Percentiles rank a stretch among this genome's conserved stretches.
These are phyloP conservation scores for Heterodera schachtii DNA, from an alignment of 1,140 invertebrate species.

Conservation along the genomic window DNA sequence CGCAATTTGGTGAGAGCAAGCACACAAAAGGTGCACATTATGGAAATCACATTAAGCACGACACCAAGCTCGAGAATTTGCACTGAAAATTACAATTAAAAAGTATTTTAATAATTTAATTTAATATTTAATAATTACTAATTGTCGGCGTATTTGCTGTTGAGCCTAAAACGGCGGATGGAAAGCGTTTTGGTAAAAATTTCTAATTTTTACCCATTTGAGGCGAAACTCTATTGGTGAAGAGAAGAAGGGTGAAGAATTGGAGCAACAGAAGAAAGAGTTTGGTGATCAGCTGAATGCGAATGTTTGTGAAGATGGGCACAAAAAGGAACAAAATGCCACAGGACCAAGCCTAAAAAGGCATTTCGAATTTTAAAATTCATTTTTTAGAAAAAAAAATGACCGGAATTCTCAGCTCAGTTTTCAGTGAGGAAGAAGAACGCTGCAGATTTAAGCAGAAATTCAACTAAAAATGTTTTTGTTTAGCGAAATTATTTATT, in stretches of 20 bases:
- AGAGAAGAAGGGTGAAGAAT: slow-evolving; percentile 58
- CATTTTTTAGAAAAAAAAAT: not conserved
- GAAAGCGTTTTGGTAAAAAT: not conserved
- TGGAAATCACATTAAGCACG: slow-evolving; percentile 57
- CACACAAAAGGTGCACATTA: slow-evolving; percentile 47
- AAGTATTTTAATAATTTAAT: slow-evolving; percentile 13
- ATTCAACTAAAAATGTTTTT: slow-evolving; percentile 46
- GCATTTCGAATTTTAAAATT: slow-evolving; percentile 24
- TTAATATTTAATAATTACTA: slow-evolving; percentile 29
- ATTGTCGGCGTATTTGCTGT: slow-evolving; percentile 57
- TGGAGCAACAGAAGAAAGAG: slow-evolving; percentile 59
- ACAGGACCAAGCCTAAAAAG: slow-evolving; percentile 52
- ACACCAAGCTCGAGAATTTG: slow-evolving; percentile 59
- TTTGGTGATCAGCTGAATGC: slow-evolving; percentile 56
- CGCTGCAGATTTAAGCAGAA: slow-evolving; percentile 64
- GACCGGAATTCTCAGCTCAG: slow-evolving; percentile 46
- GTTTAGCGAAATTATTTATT: slow-evolving; percentile 22
- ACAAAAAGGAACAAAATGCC: slow-evolving; percentile 60
- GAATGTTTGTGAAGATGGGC: slow-evolving; percentile 55
- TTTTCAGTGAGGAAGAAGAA: slow-evolving; percentile 54
- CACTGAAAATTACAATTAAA: slow-evolving; percentile 45
- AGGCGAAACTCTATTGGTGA: slow-evolving; percentile 61
- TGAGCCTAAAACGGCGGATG: slow-evolving; percentile 27
- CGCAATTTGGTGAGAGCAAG: slow-evolving; percentile 47
- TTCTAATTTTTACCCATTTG: slow-evolving; percentile 48